Base-by-base conservation (phyloP, 2,113 vertebrate genomes). In the Centropus unirufus region DNA sequence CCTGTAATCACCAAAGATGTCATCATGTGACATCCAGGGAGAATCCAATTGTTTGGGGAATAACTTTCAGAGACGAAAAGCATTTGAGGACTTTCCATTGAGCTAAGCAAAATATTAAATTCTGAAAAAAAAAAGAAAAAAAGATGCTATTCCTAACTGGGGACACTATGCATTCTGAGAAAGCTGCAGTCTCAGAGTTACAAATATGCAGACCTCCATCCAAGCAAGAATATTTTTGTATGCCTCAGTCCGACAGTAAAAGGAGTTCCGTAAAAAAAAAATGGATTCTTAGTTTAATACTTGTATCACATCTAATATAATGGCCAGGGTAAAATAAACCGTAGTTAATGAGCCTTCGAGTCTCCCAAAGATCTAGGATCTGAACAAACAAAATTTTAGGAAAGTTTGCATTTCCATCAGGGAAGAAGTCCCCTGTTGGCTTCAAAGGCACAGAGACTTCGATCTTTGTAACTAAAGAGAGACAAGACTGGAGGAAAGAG, bases 21-120 rank as follows among this genome's bases (percentile, higher is more conserved):
- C 66, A 66, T 91, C 58, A 79, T 93, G 36, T 49, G 81, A 79
- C 93, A 77, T 63, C 80, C 94, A 92, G 80, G 92, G 54, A 63
- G 47, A 92, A 87, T 90, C 76, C 75, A 89, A 21, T 29, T 75
- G 57, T 40, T 62, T 89, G 54, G 66, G 52, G 17, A 97, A 95
- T 79, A 93, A 74, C 73, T 75, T 83, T 84, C 86, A 93, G 83
- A 91, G 57, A 55, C 36, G 59, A 78, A 90, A 90, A 44, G 21
- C 58, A 68, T 64, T 76, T 40, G 84, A 84, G 47, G 73, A 89
- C 36, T 92, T 95, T 95, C 91, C 83, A 85, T 9, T 79, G 49
- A 67, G 54, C 40, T 57, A 76, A 85, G 81, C 91, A 87, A 97
- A 91, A 82, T 69, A 55, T 11, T 51, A 89, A 87, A 54, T 49